Base-by-base conservation (phyloP, 2,113 vertebrate genomes). In the Stercorarius parasiticus region DNA sequence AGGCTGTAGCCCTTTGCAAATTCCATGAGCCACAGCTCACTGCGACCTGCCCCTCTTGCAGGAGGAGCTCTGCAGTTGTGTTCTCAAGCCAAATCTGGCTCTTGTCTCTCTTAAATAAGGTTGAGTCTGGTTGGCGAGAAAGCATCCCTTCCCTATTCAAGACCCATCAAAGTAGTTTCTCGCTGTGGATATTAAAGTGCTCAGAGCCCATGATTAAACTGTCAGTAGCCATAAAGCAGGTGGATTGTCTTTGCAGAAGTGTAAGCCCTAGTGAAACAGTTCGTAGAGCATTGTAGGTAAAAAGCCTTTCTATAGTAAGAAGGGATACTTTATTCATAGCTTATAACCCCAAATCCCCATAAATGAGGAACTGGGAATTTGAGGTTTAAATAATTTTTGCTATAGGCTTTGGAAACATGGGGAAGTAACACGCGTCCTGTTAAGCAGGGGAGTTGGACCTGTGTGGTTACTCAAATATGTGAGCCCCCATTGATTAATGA, bases 401-500 rank as follows among this genome's bases (percentile, higher is more conserved):
- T 61, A 10, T 45, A 58, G 40, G 9, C 5, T 53, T 22, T 79
- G 50, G 81, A 87, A 67, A 61, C 16, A 22, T 7, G 9, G 40
- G 18, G 32, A 71, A 89, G 29, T 30, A 71, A 50, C 9, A 12
- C 0, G 0, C 36, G 29, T 65, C 34, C 47, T 85, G 15, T 64
- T 69, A 69, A 47, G 16, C 11, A 43, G 15, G 56, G 43, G 4
- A 45, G 40, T 4, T 76, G 23, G 15, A 43, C 23, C 42, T 85
- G 32, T 0, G 1, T 69, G 40, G 21, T 40, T 80, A 52, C 3
- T 77, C 32, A 47, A 43, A 69, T 52, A 38, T 30, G 5, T 49
- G 14, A 59, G 21, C 5, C 13, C 4, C 2, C 0, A 2, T 4
- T 65, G 36, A 61, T 73, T 82, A 56, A 6, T 76, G 43, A 67